Conservation (phyloP, 2,113 vertebrate genomes). For the Centropus unirufus region DNA sequence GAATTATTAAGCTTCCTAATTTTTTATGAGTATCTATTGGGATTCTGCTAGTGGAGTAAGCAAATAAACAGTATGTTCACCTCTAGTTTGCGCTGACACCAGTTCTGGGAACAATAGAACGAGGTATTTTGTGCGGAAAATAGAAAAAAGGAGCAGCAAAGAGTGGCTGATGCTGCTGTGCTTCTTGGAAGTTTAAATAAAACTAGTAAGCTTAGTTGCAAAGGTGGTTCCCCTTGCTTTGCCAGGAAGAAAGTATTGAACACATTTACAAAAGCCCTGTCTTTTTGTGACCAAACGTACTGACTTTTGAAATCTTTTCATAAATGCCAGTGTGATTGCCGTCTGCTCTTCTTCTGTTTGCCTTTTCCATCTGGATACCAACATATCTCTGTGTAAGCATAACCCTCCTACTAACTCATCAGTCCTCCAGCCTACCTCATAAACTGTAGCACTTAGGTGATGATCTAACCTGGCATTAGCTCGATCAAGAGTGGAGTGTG, state of each 20-base stretch:
- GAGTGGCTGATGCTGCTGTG: neutral
- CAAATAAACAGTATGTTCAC: neutral
- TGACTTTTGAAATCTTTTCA: neutral
- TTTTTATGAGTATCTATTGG: slow-evolving; percentile 1
- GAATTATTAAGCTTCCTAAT: slow-evolving; percentile 41
- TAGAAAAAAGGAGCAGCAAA: neutral
- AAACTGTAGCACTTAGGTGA: neutral
- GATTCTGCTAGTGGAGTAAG: slow-evolving; percentile 12
- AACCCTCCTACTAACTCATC: neutral
- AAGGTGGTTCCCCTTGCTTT: neutral
- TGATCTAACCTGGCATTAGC: neutral
- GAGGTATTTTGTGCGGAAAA: slow-evolving; percentile 29
- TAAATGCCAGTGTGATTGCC: neutral
- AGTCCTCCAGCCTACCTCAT: neutral
- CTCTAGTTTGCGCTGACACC: slow-evolving; percentile 6
- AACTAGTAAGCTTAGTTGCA: neutral
- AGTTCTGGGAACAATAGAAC: slow-evolving; percentile 30
- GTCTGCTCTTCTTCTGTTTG: neutral
- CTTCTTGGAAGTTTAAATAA: slow-evolving; percentile 16
- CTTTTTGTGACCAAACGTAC: neutral
- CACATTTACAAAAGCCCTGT: neutral
- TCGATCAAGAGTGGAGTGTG: neutral
- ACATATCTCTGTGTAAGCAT: neutral
- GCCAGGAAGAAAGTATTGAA: neutral
- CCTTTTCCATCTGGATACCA: neutral